Evolutionary conservation across 1,140 invertebrate species (phyloP).

Genomic region (Eulimnadia texana): DNA sequence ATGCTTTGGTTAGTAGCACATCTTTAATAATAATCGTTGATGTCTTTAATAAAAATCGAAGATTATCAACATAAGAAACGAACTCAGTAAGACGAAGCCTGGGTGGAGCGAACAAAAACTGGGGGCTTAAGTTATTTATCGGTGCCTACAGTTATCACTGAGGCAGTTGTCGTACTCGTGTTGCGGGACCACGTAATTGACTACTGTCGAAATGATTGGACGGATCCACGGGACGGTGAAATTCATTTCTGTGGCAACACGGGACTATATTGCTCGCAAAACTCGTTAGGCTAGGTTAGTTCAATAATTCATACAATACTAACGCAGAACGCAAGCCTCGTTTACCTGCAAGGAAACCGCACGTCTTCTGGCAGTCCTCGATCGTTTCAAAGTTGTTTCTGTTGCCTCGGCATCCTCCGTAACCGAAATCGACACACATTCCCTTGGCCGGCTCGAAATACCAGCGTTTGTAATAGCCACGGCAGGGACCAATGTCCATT

Average conservation of each 20-base stretch:
- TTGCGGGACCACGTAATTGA: slow-evolving; percentile 10
- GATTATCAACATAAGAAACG: not conserved
- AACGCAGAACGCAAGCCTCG: not conserved
- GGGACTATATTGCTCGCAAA: slow-evolving; percentile 18
- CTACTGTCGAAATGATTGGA: slow-evolving; percentile 13
- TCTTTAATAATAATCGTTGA: no score
- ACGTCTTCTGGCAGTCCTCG: slow-evolving; percentile 60
- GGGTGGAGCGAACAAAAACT: not conserved
- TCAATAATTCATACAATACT: not conserved
- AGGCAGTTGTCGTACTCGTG: slow-evolving; percentile 3
- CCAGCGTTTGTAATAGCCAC: slow-evolving; percentile 65
- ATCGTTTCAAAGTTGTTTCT: slow-evolving; percentile 69
- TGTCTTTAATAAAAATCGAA: no score
- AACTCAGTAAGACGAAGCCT: not conserved
- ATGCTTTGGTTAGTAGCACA: no score
- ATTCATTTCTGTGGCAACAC: slow-evolving; percentile 15
- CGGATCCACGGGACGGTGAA: not conserved
- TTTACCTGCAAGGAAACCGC: slow-evolving; percentile 30
- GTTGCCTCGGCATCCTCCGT: slow-evolving; percentile 80
- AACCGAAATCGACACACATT: slow-evolving; percentile 66
- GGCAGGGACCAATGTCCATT: slow-evolving; percentile 59
- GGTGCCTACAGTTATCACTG: slow-evolving; percentile 8
- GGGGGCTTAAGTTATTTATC: not conserved
- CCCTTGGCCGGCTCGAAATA: slow-evolving; percentile 54
- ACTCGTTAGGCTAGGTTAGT: slow-evolving; percentile 23